Evolutionary conservation across 2,888 invertebrate species (phyloP), one percentile per base, ranked within the genome.

Genomic region (Tipula unca): DNA sequence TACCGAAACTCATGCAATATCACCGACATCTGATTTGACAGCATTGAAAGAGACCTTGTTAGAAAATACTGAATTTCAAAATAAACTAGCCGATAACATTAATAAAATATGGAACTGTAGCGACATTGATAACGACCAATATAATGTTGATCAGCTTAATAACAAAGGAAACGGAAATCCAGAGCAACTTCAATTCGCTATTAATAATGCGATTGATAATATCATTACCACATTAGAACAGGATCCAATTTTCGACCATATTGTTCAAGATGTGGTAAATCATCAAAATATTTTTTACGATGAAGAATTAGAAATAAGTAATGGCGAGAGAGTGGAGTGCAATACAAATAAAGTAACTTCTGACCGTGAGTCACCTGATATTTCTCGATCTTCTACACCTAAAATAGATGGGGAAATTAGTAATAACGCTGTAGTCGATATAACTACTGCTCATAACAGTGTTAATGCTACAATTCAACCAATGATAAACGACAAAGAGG

Each of bases 11-110:
- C 29, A 14, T 83, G 32, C 6, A 6, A 83, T 5, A n/a, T 17
- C 32, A n/a, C 32, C 29, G n/a, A 3, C 82, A 13, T 25, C 17
- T 32, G 83, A 83, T 83, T 1, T 83, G 1, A 32, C 29, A 8
- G 83, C 17, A 32, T 4, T 83, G 5, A 83, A 83, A 14, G 83
- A 83, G 8, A 83, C 83, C 1, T 32, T 83, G 13, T 32, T 83
- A n/a, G 83, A 83, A 83, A 83, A 83, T 83, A 83, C 35, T 6
- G 83, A 29, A 83, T 83, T 83, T 83, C 83, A 83, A 32, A 35
- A 32, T 35, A 83, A 32, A 83, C 32, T 83, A n/a, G 83, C 35
- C 32, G 83, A 83, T 8, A 83, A 83, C n/a, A 83, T 83, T 32
- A 83, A 83, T 83, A 83, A 35, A 83, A 17, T 32, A 5, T 17